A percentile compares a stretch with the other conserved stretches of the same genome.
These are phyloP conservation scores for Darevskia mixta DNA, from an alignment of 2,797 vertebrate species.

Conservation along the genomic window DNA sequence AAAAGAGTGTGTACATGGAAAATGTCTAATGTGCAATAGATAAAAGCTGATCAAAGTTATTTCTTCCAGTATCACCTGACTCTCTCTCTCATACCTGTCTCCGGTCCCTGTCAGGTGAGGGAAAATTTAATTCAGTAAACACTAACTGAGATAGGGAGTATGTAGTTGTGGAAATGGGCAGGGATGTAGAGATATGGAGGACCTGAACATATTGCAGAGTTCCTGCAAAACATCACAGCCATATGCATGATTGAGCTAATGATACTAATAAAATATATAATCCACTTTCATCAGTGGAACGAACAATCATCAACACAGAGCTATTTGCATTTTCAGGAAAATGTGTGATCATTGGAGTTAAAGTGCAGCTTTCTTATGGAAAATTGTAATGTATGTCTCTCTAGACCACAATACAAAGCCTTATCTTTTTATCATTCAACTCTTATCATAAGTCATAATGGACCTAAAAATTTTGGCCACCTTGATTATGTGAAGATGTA, in stretches of 20 bases:
- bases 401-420: background rate
- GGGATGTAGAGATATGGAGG: background rate
- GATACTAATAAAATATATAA: background rate
- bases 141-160: background rate
- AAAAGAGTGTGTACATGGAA: background rate
- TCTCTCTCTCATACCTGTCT: background rate
- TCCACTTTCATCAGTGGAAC: background rate
- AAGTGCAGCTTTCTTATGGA: background rate
- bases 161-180: background rate
- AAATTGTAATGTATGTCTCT: background rate
- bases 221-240: background rate
- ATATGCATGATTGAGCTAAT: background rate
- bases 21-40: constrained; percentile 15
- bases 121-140: background rate
- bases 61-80: constrained; percentile 5
- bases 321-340: background rate
- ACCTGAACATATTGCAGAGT: background rate
- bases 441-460: background rate
- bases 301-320: background rate
- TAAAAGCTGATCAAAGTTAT: constrained; percentile 10
- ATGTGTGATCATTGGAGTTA: background rate
- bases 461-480: background rate
- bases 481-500: background rate
- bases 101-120: background rate
- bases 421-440: background rate